phyloP scores from a whole-genome alignment of 2,113 vertebrate genomes.

The Progne subis region DNA sequence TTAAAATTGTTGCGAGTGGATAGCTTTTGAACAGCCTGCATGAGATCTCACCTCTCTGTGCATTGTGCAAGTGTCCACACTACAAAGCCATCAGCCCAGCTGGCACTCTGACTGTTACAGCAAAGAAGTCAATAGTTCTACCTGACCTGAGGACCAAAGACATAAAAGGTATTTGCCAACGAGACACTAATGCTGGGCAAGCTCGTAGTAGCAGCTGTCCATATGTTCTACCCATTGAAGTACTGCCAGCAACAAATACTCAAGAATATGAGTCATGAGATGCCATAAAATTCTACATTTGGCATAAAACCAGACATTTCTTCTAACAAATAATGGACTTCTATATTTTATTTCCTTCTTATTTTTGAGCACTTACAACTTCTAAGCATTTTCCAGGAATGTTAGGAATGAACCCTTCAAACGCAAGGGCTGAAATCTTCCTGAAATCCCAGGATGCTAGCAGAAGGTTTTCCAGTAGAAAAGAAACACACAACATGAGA shows the following conservation, averaged over 20 bases:
- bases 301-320: neutral
- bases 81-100: conserved; percentile 36
- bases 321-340: conserved; percentile 8
- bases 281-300: neutral
- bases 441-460: neutral
- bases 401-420: neutral
- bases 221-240: conserved; percentile 19
- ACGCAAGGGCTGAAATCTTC: neutral
- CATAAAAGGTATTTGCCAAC: neutral
- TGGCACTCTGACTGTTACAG: conserved; percentile 22
- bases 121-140: neutral
- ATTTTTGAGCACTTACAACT: neutral
- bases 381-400: neutral
- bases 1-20: neutral
- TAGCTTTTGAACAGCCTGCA: conserved; percentile 48
- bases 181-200: neutral
- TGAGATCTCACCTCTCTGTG: conserved; percentile 50
- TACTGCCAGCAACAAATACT: conserved; percentile 23
- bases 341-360: neutral
- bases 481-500: neutral
- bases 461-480: neutral
- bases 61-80: conserved; percentile 26
- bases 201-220: conserved; percentile 1
- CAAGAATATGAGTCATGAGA: conserved; percentile 18
- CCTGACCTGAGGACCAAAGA: conserved; percentile 9